Percentiles rank a stretch among this genome's conserved stretches.
Conservation (phyloP, 2,888 invertebrate species). For the Digitonthophagus gazella region DNA sequence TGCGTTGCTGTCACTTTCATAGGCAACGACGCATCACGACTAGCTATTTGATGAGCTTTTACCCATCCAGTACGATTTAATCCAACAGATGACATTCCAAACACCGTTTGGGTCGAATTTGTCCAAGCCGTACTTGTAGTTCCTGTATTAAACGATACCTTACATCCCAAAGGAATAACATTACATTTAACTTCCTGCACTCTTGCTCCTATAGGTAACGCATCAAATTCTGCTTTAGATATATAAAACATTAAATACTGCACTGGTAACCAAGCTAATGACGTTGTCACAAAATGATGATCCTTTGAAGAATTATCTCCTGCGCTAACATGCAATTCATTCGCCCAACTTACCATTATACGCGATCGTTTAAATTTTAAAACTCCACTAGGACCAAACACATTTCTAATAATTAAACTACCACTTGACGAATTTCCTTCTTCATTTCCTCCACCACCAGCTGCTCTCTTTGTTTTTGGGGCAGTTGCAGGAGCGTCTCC, state of each 20-base stretch:
- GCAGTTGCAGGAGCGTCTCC: too few relatives aligned
- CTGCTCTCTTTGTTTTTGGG: too few relatives aligned
- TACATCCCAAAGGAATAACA: conserved; percentile 5
- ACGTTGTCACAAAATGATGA: neutral
- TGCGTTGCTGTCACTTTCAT: neutral
- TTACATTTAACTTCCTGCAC: too few relatives aligned
- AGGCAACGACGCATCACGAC: neutral
- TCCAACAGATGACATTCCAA: neutral
- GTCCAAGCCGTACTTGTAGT: neutral
- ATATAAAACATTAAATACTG: too few relatives aligned
- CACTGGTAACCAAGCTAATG: too few relatives aligned
- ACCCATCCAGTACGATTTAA: neutral
- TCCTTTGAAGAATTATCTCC: neutral
- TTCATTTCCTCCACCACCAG: too few relatives aligned
- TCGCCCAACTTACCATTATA: neutral
- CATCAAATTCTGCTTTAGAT: neutral
- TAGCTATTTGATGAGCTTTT: neutral
- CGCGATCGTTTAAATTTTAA: neutral
- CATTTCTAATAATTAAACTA: neutral
- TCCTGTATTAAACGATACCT: conserved; percentile 2
- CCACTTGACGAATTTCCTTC: neutral
- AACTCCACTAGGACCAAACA: neutral
- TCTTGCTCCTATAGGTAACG: too few relatives aligned
- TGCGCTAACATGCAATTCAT: neutral
- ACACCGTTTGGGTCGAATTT: neutral